Percentiles rank a stretch among this genome's conserved stretches.
These are phyloP conservation scores for Cyanistes caeruleus DNA, from an alignment of 2,113 vertebrate species.

Conservation along the genomic window DNA sequence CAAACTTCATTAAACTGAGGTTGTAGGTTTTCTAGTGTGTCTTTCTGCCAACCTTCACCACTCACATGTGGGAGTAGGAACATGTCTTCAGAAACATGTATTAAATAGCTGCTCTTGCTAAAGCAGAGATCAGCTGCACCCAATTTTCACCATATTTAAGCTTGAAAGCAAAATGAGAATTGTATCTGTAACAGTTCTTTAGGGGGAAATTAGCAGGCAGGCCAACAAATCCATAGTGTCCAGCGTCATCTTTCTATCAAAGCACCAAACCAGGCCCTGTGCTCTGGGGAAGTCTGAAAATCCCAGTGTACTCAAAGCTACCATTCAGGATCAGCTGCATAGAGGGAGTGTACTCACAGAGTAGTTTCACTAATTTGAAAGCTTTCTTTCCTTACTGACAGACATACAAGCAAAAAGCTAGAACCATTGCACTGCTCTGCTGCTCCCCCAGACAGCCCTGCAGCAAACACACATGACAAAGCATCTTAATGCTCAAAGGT, in stretches of 20 bases:
- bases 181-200: background rate
- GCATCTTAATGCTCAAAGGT: background rate
- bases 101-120: background rate
- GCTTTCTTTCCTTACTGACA: background rate
- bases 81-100: background rate
- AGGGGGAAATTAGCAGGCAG: no score
- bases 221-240: rapidly evolving
- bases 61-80: background rate
- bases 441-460: background rate
- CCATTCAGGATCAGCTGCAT: background rate
- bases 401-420: background rate
- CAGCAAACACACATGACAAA: background rate
- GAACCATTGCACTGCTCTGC: background rate
- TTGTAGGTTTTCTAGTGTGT: background rate
- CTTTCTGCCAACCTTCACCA: background rate
- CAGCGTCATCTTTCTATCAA: background rate
- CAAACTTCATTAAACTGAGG: background rate
- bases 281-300: background rate
- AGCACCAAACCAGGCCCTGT: background rate
- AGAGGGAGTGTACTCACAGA: background rate
- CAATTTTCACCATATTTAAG: background rate
- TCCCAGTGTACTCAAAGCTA: background rate
- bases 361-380: background rate
- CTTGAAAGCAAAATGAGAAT: background rate
- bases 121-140: background rate